phyloP scores from a whole-genome alignment of 2,797 vertebrate genomes.

The Melopsittacus undulatus region DNA sequence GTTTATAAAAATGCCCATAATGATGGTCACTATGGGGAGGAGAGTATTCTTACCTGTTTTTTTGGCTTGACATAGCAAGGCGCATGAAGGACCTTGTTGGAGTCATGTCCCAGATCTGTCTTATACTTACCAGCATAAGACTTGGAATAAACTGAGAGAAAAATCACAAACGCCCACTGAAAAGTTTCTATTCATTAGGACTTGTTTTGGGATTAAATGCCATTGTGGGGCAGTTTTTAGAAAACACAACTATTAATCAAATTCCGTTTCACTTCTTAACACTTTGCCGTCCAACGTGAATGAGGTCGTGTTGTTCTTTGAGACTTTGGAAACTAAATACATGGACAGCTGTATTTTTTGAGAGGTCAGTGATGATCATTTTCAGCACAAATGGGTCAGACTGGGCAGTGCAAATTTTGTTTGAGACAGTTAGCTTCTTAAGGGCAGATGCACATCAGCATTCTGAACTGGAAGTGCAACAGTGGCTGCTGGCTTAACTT shows the following conservation, averaged over 20 bases:
- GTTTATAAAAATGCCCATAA: not conserved
- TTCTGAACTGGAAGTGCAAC: not conserved
- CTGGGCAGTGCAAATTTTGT: not conserved
- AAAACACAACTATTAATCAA: not conserved
- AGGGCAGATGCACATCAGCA: fast-evolving
- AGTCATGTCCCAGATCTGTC: conserved; percentile 53
- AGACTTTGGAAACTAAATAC: not conserved
- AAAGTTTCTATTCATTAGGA: conserved; percentile 37
- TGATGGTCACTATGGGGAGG: not conserved
- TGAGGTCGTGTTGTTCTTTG: not conserved
- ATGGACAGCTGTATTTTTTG: not conserved
- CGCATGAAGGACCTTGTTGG: not conserved
- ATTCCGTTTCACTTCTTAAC: not conserved
- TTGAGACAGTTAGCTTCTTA: not conserved
- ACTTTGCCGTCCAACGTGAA: not conserved
- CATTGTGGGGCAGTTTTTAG: not conserved
- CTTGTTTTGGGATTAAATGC: not conserved
- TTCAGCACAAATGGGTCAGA: not conserved
- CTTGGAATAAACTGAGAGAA: conserved; percentile 28
- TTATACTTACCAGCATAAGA: not conserved
- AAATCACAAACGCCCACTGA: conserved; percentile 32
- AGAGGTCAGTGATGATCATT: not conserved
- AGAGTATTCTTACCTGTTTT: not conserved
- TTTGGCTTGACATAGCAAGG: not conserved
- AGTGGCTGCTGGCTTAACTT: not conserved